Base-by-base conservation (phyloP, 2,113 vertebrate genomes). In the Riparia riparia region DNA sequence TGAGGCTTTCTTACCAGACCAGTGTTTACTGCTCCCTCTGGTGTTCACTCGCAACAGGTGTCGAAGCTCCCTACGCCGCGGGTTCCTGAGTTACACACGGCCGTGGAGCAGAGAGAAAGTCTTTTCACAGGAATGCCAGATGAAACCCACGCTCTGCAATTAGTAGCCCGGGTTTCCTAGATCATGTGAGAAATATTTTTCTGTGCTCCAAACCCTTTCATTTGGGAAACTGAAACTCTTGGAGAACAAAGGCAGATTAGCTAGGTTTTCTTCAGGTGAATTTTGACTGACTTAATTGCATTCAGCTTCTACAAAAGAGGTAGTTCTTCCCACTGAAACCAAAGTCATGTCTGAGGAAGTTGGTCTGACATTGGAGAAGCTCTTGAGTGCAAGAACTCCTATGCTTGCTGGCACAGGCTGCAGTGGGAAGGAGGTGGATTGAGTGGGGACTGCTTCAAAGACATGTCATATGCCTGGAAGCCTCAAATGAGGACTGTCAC, bases 21-120 rank as follows among this genome's bases (percentile, higher is more conserved):
- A 72, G 14, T 26, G 90, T 76, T 91, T 66, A 12, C 72, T 94
- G 80, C 93, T 95, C 89, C 89, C 94, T 87, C 93, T 96, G 84
- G 58, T 70, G 94, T 95, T 94, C 74, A 2, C 54, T 82, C 37
- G 37, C 66, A 68, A 57, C 70, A 73, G 74, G 66, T 85, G 80
- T 73, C 63, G 44, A 53, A 49, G 71, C 50, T 88, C 12, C 3
- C 7, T 7, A 0, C 0, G 1, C 19, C 12, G 8, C 2, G 6
- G n/a, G 41, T 39, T 79, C 7, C 12, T 5, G 10, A 18, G 3
- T 49, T 76, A 42, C 28, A 18, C 60, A 1, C 5, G 5, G 37
- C 44, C 0, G 1, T 29, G 66, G 32, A 4, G 68, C 45, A 50
- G 56, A 32, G 28, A n/a, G 3, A 66, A n/a, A 29, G 24, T 12